Evolutionary conservation across 1,140 invertebrate genomes (phyloP).

Genomic region (Himalopsyche phryganea): DNA sequence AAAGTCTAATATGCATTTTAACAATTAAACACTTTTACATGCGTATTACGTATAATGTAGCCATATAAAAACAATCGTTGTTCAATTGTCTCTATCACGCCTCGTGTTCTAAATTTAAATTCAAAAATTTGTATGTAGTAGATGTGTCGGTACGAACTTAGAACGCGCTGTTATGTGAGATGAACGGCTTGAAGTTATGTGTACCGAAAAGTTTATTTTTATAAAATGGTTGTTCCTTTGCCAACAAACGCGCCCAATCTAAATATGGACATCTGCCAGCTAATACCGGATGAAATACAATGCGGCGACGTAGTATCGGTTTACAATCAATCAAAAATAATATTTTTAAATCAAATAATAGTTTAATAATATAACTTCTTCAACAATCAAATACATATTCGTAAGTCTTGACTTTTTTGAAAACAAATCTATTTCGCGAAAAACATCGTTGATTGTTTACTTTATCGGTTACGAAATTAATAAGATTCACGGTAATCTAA

Average conservation of each 20-base stretch:
- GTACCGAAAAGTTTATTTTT: conserved; percentile 22
- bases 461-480: no score
- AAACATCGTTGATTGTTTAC: no score
- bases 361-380: no score
- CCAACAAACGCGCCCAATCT: conserved; percentile 29
- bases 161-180: conserved; percentile 1
- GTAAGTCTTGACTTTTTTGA: no score
- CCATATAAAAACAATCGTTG: no score
- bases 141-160: not conserved
- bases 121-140: no score
- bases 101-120: conserved; percentile 14
- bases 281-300: conserved; percentile 22
- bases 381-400: no score
- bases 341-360: not conserved
- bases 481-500: no score
- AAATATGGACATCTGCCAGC: conserved; percentile 32
- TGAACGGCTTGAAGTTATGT: conserved; percentile 9
- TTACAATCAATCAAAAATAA: conserved; percentile 9
- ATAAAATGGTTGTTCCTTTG: conserved; percentile 22
- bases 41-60: no score
- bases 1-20: no score
- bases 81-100: not conserved
- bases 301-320: conserved; percentile 11
- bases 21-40: no score
- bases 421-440: no score